Conservation (phyloP, 2,113 vertebrate species). For the Solea senegalensis region DNA sequence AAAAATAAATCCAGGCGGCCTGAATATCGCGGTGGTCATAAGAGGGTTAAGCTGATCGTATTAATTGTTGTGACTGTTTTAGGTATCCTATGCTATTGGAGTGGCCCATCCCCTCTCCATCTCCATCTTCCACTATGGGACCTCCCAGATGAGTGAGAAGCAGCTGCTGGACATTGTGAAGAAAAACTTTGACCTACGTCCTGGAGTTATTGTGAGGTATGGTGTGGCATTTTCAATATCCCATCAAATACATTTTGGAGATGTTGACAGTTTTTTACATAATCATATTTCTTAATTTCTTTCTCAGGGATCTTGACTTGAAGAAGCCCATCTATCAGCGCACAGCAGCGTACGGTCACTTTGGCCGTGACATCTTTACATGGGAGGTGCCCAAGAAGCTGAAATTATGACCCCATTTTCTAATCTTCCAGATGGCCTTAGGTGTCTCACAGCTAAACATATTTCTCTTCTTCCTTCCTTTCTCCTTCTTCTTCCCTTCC, state of each 20-base stretch:
- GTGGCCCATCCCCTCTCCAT: constrained; percentile 93
- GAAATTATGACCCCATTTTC: constrained; percentile 85
- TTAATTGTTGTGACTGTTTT: not conserved
- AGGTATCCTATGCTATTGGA: constrained; percentile 96
- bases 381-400: constrained; percentile 96
- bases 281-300: constrained; percentile 38
- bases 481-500: constrained; percentile 46
- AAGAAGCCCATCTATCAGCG: constrained; percentile 96
- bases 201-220: constrained; percentile 96
- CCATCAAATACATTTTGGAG: not conserved
- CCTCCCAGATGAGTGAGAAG: constrained; percentile 91
- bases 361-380: constrained; percentile 91
- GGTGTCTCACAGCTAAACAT: constrained; percentile 80
- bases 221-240: not conserved
- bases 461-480: constrained; percentile 51
- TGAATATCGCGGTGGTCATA: no score
- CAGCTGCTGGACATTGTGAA: constrained; percentile 93
- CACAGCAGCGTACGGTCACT: constrained; percentile 96
- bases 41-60: no score
- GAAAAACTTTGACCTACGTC: constrained; percentile 96
- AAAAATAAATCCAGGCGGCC: no score
- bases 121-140: constrained; percentile 97
- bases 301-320: constrained; percentile 94
- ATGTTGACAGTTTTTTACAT: not conserved
- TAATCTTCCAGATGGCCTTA: constrained; percentile 79